A percentile compares a stretch with the other conserved stretches of the same genome.
phyloP scores from a whole-genome alignment of 2,888 invertebrate genomes.

The Mesochorus sp. region DNA sequence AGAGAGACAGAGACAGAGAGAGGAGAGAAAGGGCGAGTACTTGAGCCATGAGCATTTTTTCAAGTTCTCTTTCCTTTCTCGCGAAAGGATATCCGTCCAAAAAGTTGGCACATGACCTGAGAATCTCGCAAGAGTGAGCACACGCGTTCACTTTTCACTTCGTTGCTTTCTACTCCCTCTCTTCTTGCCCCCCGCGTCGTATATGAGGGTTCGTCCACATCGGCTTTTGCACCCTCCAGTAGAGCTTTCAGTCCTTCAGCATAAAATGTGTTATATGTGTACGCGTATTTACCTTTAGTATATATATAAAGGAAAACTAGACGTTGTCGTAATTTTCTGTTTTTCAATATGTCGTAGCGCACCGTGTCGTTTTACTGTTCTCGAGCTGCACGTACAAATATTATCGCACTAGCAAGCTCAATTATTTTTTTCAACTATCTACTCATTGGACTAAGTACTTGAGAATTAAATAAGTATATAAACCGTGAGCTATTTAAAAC shows the following conservation, averaged over 20 bases:
- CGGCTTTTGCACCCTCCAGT: constrained; percentile 30
- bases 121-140: constrained; percentile 37
- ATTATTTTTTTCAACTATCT: neutral
- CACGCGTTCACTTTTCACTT: constrained; percentile 47
- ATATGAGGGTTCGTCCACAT: neutral
- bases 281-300: neutral
- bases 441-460: neutral
- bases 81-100: constrained; percentile 25
- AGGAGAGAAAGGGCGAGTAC: no score
- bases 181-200: neutral
- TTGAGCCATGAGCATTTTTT: constrained; percentile 28
- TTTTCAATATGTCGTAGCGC: constrained; percentile 1
- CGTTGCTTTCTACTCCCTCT: constrained; percentile 31
- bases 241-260: constrained; percentile 13
- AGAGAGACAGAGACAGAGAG: no score
- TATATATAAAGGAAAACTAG: constrained; percentile 6
- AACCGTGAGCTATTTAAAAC: neutral
- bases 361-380: constrained; percentile 13
- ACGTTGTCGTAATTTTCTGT: constrained; percentile 3
- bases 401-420: neutral
- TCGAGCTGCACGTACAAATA: neutral
- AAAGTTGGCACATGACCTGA: constrained; percentile 36
- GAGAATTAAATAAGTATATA: neutral
- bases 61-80: constrained; percentile 27
- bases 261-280: constrained; percentile 4